These are phyloP conservation scores for Tolmerus cingulatus DNA, from an alignment of 2,888 invertebrate genomes.

Conservation along the genomic window DNA sequence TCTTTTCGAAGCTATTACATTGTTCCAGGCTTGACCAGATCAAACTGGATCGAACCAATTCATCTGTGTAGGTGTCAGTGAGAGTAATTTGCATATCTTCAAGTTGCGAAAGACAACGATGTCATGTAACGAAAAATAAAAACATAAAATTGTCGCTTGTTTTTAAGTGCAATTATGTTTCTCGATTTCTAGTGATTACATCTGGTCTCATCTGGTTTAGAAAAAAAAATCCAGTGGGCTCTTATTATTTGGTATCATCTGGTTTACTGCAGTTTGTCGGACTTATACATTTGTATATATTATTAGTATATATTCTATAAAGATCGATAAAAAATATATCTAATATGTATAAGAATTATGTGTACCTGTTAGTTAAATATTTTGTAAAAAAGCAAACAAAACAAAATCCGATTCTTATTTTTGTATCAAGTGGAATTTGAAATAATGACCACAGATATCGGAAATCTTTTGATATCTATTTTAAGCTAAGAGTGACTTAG, in stretches of 20 bases:
- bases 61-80: no score
- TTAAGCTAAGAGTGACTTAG: neutral
- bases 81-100: no score
- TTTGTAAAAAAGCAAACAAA: neutral
- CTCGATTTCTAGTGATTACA: neutral
- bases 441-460: neutral
- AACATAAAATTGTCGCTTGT: neutral
- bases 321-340: neutral
- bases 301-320: neutral
- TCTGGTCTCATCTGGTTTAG: neutral
- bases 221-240: neutral
- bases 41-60: no score
- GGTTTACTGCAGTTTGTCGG: neutral
- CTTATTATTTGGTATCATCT: neutral
- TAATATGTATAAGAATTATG: no score
- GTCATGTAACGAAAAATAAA: no score
- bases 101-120: no score
- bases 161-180: neutral
- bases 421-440: neutral
- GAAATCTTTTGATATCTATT: neutral
- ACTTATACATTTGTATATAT: no score
- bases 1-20: no score
- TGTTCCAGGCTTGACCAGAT: no score
- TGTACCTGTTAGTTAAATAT: no score
- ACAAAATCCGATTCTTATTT: neutral